Evolutionary conservation across 2,888 invertebrate genomes (phyloP), one percentile per base, ranked within the genome.

Genomic region (Vesta saturnalis): DNA sequence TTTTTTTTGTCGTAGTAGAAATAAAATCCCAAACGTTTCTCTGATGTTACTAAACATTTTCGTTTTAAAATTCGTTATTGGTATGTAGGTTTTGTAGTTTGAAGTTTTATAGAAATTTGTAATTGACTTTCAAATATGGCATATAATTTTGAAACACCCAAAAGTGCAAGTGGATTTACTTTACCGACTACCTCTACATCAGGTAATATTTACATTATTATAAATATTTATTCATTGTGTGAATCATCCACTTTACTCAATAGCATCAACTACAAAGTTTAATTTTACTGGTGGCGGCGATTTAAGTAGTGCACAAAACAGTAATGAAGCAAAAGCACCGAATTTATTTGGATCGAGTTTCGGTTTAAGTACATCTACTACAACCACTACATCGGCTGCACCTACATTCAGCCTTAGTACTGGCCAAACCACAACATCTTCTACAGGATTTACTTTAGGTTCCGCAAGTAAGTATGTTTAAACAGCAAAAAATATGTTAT

Each of bases 101-200:
- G n/a, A n/a, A n/a, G n/a, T n/a, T n/a, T n/a, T n/a, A n/a, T n/a
- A n/a, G n/a, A n/a, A n/a, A n/a, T n/a, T n/a, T n/a, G n/a, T n/a
- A n/a, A n/a, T n/a, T n/a, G n/a, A n/a, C n/a, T n/a, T n/a, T n/a
- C n/a, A n/a, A n/a, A n/a, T n/a, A n/a, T n/a, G n/a, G n/a, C n/a
- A n/a, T n/a, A n/a, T n/a, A n/a, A n/a, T n/a, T n/a, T n/a, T n/a
- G n/a, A n/a, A n/a, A n/a, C n/a, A n/a, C n/a, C n/a, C n/a, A n/a
- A n/a, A 77, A 76, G 78, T 14, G 75, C 77, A 8, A 71, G 76
- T 1, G 78, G 78, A 64, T 84, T 84, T 57, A 85, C 82, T 63
- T 82, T 83, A 54, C 79, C 83, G 1, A 74, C 82, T 1, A 76
- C 80, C 1, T 74, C 81, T 2, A 83, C 85, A 49, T 78, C 74